Percentiles rank a stretch among this genome's conserved stretches.
These are phyloP conservation scores for Platysteira castanea DNA, from an alignment of 2,113 vertebrate genomes.

Conservation along the genomic window DNA sequence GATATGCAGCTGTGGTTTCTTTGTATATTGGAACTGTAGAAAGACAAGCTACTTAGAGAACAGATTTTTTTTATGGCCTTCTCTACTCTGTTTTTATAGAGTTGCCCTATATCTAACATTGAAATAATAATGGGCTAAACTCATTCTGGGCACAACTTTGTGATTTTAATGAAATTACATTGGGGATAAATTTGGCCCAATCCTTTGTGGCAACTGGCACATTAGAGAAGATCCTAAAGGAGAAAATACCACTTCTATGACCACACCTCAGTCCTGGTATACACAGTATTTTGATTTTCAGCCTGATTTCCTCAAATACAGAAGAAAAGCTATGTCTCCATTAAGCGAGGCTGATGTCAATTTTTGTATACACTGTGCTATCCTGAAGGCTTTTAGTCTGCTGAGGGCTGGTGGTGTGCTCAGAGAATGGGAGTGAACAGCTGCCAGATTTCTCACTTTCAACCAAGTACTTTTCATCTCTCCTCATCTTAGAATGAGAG, in stretches of 20 bases:
- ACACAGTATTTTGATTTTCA: neutral
- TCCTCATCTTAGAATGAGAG: neutral
- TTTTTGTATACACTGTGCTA: neutral
- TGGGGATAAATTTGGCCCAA: neutral
- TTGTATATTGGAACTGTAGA: constrained; percentile 15
- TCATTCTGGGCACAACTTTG: neutral
- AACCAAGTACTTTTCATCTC: neutral
- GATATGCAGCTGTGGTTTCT: neutral
- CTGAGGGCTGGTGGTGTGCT: neutral
- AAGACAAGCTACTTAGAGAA: constrained; percentile 35
- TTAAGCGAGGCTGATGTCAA: neutral
- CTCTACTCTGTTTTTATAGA: neutral
- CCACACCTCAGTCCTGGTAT: neutral
- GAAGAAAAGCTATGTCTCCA: neutral
- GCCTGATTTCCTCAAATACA: neutral
- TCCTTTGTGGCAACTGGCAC: neutral
- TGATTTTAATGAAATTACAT: neutral
- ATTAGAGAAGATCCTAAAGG: neutral
- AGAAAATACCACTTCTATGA: neutral
- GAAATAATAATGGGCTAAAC: neutral
- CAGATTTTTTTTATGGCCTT: constrained; percentile 11
- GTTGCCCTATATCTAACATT: neutral
- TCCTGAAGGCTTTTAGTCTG: neutral
- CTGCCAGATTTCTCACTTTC: neutral
- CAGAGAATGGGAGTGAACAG: neutral